Conservation (phyloP, 2,113 vertebrate genomes). For the Periophthalmodon schlosseri region DNA sequence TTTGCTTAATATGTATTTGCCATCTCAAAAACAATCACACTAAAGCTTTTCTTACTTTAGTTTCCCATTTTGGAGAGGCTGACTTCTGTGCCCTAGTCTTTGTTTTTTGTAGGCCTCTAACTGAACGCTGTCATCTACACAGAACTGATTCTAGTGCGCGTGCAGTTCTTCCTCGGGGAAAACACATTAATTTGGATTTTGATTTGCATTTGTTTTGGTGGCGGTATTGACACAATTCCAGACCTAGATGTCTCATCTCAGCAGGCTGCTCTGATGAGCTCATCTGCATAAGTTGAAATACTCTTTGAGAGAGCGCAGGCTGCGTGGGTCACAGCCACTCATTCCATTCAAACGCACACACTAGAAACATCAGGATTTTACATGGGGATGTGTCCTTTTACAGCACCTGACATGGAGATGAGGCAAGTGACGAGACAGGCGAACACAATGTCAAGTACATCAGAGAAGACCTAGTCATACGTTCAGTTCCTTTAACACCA, state of each 20-base stretch:
- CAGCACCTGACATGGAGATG: constrained; percentile 50
- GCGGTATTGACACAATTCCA: constrained; percentile 79
- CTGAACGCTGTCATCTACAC: constrained; percentile 76
- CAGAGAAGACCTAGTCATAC: constrained; percentile 43
- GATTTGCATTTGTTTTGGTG: constrained; percentile 80
- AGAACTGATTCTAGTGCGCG: constrained; percentile 69
- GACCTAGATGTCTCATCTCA: constrained; percentile 78
- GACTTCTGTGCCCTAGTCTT: constrained; percentile 59
- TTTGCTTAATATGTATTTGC: constrained; percentile 34
- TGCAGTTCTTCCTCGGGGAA: constrained; percentile 71
- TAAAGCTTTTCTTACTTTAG: constrained; percentile 45
- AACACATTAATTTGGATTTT: constrained; percentile 80
- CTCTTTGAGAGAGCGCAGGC: constrained; percentile 73
- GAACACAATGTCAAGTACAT: constrained; percentile 71
- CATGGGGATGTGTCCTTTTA: constrained; percentile 62
- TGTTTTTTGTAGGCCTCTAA: constrained; percentile 64
- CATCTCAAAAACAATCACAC: constrained; percentile 47
- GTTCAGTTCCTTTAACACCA: constrained; percentile 36
- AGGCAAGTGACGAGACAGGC: constrained; percentile 71
- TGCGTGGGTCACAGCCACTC: constrained; percentile 77
- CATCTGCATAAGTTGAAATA: constrained; percentile 81
- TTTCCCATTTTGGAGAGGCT: constrained; percentile 54
- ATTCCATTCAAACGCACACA: constrained; percentile 73
- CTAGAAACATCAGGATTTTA: constrained; percentile 68
- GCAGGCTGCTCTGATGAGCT: constrained; percentile 78